Evolutionary conservation across 2,113 vertebrate species (phyloP).

Genomic region (Sus scrofa): DNA sequence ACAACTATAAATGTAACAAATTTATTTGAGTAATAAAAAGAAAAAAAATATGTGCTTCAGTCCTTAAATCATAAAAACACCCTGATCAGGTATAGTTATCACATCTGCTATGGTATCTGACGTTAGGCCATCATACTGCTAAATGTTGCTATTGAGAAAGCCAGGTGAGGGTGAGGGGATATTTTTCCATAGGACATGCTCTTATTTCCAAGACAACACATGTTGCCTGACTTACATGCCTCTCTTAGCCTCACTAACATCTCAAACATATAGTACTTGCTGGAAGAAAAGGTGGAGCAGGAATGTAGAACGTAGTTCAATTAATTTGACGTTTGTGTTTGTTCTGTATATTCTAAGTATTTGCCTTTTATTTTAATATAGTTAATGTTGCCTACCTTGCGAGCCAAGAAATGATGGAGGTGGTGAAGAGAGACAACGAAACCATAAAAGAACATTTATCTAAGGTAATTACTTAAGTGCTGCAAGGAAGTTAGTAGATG

Average conservation of each 20-base stretch:
- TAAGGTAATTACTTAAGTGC: slow-evolving; percentile 90
- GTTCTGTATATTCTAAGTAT: slow-evolving; percentile 3
- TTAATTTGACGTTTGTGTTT: not conserved
- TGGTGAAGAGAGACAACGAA: slow-evolving; percentile 92
- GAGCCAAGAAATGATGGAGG: slow-evolving; percentile 94
- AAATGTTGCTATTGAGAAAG: not conserved
- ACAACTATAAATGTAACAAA: no score
- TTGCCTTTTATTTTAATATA: slow-evolving; percentile 82
- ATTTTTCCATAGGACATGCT: no score
- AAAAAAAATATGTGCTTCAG: not conserved
- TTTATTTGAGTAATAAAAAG: no score
- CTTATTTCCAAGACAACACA: not conserved
- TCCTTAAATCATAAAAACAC: not conserved
- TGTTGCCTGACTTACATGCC: not conserved
- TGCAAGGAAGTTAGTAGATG: not conserved
- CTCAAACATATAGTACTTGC: not conserved
- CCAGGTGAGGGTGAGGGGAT: not conserved
- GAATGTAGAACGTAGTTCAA: not conserved
- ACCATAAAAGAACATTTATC: slow-evolving; percentile 93
- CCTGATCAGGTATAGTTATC: not conserved
- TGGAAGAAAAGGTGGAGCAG: not conserved
- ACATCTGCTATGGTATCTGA: not conserved
- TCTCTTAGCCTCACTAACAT: not conserved
- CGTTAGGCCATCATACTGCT: not conserved
- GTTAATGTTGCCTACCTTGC: slow-evolving; percentile 95